phyloP scores from a whole-genome alignment of 1,140 invertebrate species.

The Ceratina japonica region DNA sequence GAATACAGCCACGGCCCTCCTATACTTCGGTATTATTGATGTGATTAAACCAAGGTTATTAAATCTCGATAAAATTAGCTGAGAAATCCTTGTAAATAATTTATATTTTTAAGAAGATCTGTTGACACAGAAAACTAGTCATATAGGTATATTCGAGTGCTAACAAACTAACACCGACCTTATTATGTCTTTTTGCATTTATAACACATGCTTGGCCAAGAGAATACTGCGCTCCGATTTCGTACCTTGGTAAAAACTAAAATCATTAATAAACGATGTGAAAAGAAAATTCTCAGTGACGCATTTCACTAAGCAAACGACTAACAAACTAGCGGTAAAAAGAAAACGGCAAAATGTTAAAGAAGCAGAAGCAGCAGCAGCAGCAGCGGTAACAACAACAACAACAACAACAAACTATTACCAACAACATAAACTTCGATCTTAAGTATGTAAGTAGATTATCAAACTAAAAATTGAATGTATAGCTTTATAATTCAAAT shows the following conservation, averaged over 20 bases:
- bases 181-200: constrained; percentile 78
- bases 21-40: constrained; percentile 76
- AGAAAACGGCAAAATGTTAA: not conserved
- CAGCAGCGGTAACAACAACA: not conserved
- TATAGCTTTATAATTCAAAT: constrained; percentile 78
- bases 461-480: constrained; percentile 74
- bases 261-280: constrained; percentile 49
- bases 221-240: constrained; percentile 73
- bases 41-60: constrained; percentile 76
- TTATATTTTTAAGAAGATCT: constrained; percentile 80
- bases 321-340: constrained; percentile 73
- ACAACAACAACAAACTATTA: constrained; percentile 59
- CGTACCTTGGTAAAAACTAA: constrained; percentile 66
- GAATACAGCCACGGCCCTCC: constrained; percentile 66
- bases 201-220: constrained; percentile 75
- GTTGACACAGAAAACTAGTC: constrained; percentile 78
- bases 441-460: constrained; percentile 77
- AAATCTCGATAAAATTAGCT: constrained; percentile 75
- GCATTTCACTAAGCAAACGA: constrained; percentile 73
- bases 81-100: constrained; percentile 78
- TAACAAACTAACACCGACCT: constrained; percentile 78
- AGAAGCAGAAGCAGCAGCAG: constrained; percentile 12
- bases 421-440: constrained; percentile 74
- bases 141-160: constrained; percentile 78
- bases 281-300: constrained; percentile 62